These are phyloP conservation scores for Hydraecia micacea DNA, from an alignment of 2,888 invertebrate genomes.

Conservation along the genomic window DNA sequence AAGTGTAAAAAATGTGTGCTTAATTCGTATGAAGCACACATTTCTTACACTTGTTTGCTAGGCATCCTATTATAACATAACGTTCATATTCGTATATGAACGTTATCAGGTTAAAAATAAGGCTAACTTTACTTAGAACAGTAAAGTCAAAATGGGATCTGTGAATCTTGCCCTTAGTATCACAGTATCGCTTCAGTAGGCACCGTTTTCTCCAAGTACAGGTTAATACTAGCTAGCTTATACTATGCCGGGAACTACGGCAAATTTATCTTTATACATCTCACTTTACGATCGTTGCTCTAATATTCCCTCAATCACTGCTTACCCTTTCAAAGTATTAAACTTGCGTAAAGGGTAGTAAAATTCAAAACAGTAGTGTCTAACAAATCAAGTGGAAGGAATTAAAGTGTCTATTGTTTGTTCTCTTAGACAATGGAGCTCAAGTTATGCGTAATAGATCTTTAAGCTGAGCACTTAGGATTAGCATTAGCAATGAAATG, in stretches of 20 bases:
- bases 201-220: neutral
- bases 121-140: neutral
- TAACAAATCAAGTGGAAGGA: constrained; percentile 36
- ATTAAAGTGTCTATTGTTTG: constrained; percentile 34
- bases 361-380: constrained; percentile 14
- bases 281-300: neutral
- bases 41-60: too few relatives aligned
- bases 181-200: neutral
- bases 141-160: neutral
- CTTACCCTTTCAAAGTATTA: constrained; percentile 2
- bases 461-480: constrained; percentile 36
- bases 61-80: too few relatives aligned
- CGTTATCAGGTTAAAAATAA: neutral
- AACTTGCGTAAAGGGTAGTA: constrained; percentile 9
- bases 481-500: constrained; percentile 40
- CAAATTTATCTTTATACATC: neutral
- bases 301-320: neutral
- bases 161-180: neutral
- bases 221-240: neutral
- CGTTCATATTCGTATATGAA: neutral
- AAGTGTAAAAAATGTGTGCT: neutral
- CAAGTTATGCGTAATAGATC: constrained; percentile 40
- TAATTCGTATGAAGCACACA: neutral
- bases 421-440: constrained; percentile 40
- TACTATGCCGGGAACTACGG: neutral